Conservation (phyloP, 2,888 invertebrate genomes). For the Pachycephus smyrnensis region DNA sequence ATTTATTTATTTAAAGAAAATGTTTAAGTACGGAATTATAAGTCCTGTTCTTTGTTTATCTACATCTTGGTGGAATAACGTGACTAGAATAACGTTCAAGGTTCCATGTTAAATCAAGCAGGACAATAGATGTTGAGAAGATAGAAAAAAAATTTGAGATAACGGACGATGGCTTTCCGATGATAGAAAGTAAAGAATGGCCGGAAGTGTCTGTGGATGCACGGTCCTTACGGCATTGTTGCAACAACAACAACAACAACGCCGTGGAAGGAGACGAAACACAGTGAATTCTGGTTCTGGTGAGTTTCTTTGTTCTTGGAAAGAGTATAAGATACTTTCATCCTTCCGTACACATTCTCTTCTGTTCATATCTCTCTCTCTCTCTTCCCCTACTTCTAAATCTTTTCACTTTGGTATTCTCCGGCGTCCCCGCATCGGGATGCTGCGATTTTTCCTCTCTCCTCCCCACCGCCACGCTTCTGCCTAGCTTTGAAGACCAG, state of each 20-base stretch:
- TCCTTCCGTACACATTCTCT: constrained; percentile 3
- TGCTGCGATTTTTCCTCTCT: constrained; percentile 8
- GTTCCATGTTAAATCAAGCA: background rate
- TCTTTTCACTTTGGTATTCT: constrained; percentile 8
- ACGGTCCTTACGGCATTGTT: constrained; percentile 42
- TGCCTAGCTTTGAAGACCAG: constrained; percentile 15
- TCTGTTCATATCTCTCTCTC: constrained; percentile 8
- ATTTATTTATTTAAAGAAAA: background rate
- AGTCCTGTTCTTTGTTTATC: background rate
- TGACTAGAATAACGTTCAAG: background rate
- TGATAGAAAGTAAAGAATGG: constrained; percentile 1
- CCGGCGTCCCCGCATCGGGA: constrained; percentile 4
- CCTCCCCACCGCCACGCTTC: constrained; percentile 12
- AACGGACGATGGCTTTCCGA: background rate
- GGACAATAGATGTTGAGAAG: background rate
- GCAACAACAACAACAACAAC: background rate
- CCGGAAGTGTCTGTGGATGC: constrained; percentile 35
- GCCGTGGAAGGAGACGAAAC: background rate
- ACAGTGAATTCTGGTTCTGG: constrained; percentile 5
- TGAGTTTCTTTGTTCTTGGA: constrained; percentile 1
- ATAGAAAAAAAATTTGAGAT: background rate
- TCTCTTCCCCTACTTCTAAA: constrained; percentile 14
- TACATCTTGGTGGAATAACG: background rate
- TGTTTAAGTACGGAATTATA: background rate
- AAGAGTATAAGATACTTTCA: background rate